Evolutionary conservation across 2,113 vertebrate genomes (phyloP), one percentile per base, ranked within the genome.

Genomic region (Anoplopoma fimbria): DNA sequence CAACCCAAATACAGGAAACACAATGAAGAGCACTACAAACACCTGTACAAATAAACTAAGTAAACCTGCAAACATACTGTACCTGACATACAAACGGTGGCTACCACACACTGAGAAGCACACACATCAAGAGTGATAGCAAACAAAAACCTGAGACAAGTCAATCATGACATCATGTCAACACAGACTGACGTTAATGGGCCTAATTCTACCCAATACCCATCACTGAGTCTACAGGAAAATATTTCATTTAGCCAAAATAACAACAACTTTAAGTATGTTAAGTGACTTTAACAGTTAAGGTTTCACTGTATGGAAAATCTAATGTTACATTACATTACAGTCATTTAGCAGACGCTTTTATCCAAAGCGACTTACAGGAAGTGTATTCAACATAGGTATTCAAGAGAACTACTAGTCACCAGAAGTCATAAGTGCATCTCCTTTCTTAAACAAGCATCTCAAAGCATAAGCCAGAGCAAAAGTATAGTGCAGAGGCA

Each of bases 41-140:
- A 91, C 87, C 92, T 94, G 87, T 70, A 69, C 82, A 93, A 94
- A 93, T 81, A 87, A 42, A 78, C 42, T 84, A 55, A 83, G 69
- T 51, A 80, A 84, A 69, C 55, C 64, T 47, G 69, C 65, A 91
- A 89, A 87, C 83, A 84, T 23, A 77, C 84, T 65, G 64, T 82
- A 88, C 85, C 87, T 85, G 81, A 74, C 69, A 69, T 23, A 70
- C 84, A 88, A 85, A 89, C 86, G 86, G 63, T 15, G 69, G 53
- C 70, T 14, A 40, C 79, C 83, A 82, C 86, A 92, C 88, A 82
- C 79, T 77, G 81, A 79, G 75, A 83, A 80, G 77, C 64, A 79
- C 76, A 86, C 75, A 82, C 81, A 74, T 64, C 55, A 81, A 61
- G 87, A 81, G 69, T 64, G 77, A 78, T 9, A 8, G 81, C 81